Conservation (phyloP, 2,797 vertebrate species). For the Crossoptilon crossoptilon region DNA sequence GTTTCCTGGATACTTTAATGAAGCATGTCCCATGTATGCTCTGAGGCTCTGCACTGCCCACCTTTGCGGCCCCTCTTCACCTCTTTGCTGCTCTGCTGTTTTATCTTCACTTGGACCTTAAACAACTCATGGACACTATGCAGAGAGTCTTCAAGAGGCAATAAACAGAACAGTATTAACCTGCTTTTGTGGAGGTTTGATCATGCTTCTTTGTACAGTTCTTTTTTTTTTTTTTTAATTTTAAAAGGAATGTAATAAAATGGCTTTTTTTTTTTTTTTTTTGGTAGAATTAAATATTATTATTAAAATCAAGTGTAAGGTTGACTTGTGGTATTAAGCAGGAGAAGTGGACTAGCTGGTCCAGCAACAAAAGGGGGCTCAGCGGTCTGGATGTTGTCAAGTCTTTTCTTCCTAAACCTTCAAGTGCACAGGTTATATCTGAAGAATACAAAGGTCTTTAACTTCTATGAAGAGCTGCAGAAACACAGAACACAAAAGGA, state of each 20-base stretch:
- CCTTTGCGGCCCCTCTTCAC: constrained; percentile 75
- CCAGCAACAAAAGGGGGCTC: constrained; percentile 46
- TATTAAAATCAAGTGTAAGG: constrained; percentile 80
- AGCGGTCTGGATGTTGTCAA: constrained; percentile 40
- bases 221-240: constrained; percentile 48
- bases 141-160: constrained; percentile 81
- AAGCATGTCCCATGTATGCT: constrained; percentile 76
- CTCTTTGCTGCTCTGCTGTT: constrained; percentile 78
- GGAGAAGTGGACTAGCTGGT: constrained; percentile 50
- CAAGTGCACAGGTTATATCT: not conserved
- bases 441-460: constrained; percentile 35
- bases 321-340: constrained; percentile 79
- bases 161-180: constrained; percentile 83
- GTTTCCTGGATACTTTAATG: constrained; percentile 79
- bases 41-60: constrained; percentile 77
- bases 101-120: constrained; percentile 79
- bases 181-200: constrained; percentile 79
- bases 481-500: not conserved
- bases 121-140: constrained; percentile 78
- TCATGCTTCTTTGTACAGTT: constrained; percentile 81
- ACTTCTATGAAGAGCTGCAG: constrained; percentile 10
- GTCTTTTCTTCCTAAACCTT: constrained; percentile 9
- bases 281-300: constrained; percentile 81
- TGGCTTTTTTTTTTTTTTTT: constrained; percentile 70
- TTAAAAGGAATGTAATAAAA: constrained; percentile 82